Evolutionary conservation across 1,140 invertebrate species (phyloP).

Genomic region (Aphaenogaster rudis): DNA sequence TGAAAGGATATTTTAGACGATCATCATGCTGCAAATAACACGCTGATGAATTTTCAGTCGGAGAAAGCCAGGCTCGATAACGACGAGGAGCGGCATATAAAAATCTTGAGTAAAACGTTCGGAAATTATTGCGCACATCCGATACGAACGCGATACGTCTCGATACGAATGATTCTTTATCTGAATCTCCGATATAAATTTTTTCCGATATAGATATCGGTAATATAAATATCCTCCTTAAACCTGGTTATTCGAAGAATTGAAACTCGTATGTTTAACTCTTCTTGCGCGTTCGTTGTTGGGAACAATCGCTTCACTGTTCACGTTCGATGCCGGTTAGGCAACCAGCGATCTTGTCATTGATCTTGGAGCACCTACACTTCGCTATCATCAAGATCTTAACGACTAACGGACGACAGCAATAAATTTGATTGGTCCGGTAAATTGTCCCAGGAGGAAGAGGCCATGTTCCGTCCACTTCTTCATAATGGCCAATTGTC

Average conservation of each 20-base stretch:
- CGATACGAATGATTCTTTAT: constrained; percentile 4
- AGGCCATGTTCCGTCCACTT: constrained; percentile 75
- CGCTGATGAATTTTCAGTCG: constrained; percentile 8
- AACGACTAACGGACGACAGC: constrained; percentile 79
- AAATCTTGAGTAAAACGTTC: constrained; percentile 7
- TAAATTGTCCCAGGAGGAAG: constrained; percentile 82
- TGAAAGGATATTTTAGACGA: constrained; percentile 24
- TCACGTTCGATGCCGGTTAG: constrained; percentile 10
- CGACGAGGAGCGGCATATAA: neutral
- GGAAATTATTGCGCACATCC: neutral
- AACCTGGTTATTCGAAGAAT: neutral
- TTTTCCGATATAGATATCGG: neutral
- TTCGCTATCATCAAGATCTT: constrained; percentile 56
- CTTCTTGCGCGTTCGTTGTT: neutral
- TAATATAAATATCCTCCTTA: neutral
- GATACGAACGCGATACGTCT: neutral
- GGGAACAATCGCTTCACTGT: constrained; percentile 1
- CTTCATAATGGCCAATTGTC: constrained; percentile 83
- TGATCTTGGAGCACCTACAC: constrained; percentile 17
- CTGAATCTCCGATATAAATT: neutral
- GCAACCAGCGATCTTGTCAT: constrained; percentile 41
- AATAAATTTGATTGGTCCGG: constrained; percentile 83
- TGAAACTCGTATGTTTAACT: neutral
- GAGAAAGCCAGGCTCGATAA: neutral
- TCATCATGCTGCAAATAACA: neutral